Percentiles rank a stretch among this genome's conserved stretches.
Evolutionary conservation across 2,113 vertebrate genomes (phyloP).

Genomic region (Nicator chloris): DNA sequence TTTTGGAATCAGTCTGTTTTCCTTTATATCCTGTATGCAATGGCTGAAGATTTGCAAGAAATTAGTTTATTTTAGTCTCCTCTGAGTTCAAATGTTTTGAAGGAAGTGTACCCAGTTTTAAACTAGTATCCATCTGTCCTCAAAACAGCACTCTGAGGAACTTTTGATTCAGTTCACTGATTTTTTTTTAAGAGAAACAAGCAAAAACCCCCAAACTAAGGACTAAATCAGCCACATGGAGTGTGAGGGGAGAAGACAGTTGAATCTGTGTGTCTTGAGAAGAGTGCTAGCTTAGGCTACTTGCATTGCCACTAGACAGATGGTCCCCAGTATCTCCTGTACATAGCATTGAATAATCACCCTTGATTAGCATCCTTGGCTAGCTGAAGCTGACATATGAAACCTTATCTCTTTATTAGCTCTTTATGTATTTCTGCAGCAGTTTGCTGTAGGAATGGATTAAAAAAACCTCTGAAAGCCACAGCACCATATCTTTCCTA

Average conservation of each 20-base stretch:
- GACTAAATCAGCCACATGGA: not conserved
- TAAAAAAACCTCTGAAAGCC: not conserved
- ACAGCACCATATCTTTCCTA: not conserved
- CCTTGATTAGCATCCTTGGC: not conserved
- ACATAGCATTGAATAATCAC: not conserved
- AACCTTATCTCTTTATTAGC: not conserved
- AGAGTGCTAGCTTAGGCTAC: not conserved
- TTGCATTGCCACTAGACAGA: not conserved
- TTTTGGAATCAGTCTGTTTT: not conserved
- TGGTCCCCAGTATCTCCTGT: not conserved
- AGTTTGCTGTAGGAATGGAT: not conserved
- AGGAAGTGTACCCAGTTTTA: not conserved
- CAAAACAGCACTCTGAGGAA: not conserved
- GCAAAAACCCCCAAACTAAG: not conserved
- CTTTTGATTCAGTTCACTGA: not conserved
- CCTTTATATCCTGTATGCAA: not conserved
- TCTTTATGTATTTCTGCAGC: not conserved
- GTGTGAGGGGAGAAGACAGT: not conserved
- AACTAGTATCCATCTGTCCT: not conserved
- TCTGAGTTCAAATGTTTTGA: not conserved
- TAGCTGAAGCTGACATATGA: not conserved
- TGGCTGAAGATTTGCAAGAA: not conserved
- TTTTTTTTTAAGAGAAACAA: not conserved
- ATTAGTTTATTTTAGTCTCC: not conserved
- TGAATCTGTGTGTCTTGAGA: not conserved